Conservation (phyloP, 1,140 invertebrate genomes). For the Leptestheria dahalacensis region DNA sequence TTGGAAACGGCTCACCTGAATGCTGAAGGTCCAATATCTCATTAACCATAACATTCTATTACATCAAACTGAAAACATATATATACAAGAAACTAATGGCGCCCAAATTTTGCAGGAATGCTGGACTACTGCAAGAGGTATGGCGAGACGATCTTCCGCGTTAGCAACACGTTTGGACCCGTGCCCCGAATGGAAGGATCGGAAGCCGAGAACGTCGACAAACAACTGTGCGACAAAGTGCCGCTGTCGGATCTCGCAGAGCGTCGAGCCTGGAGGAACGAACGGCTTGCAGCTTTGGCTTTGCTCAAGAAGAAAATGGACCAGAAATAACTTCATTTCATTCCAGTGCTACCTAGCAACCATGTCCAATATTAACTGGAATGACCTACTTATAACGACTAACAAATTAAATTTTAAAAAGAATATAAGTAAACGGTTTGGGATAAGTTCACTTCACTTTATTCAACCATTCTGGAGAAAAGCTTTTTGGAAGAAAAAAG, state of each 20-base stretch:
- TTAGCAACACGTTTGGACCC: constrained; percentile 56
- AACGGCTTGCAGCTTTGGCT: constrained; percentile 61
- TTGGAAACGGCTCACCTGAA: constrained; percentile 90
- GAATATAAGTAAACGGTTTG: neutral
- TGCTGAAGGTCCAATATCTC: constrained; percentile 52
- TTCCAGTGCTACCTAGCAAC: no score
- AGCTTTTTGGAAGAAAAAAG: no score
- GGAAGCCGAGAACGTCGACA: constrained; percentile 25
- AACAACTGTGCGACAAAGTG: constrained; percentile 52
- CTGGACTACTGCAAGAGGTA: constrained; percentile 57
- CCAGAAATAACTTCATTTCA: no score
- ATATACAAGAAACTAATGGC: no score
- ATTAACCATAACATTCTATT: no score
- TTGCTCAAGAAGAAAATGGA: constrained; percentile 57
- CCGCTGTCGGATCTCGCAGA: constrained; percentile 58
- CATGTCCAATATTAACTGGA: no score
- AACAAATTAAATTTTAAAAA: no score
- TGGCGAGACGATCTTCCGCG: constrained; percentile 56
- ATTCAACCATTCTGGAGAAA: neutral
- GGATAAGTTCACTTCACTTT: neutral
- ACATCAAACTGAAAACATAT: no score
- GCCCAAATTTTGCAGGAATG: constrained; percentile 41
- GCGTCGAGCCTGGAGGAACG: constrained; percentile 65
- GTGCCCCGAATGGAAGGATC: constrained; percentile 55
- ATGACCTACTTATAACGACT: no score